Evolutionary conservation across 1,140 invertebrate species (phyloP).

Genomic region (Alviniconcha marisindica): DNA sequence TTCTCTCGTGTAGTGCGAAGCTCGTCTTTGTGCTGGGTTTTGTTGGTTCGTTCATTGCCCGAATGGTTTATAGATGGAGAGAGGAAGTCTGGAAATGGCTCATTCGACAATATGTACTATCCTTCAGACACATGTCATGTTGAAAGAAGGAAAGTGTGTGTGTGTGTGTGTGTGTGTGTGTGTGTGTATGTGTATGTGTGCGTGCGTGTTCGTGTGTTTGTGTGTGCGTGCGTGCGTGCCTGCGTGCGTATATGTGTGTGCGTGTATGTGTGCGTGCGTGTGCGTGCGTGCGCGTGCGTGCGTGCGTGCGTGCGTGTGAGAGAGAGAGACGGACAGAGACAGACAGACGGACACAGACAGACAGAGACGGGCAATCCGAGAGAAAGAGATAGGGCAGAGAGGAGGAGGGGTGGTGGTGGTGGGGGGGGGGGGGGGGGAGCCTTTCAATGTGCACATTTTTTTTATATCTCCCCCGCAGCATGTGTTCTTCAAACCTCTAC

Average conservation of each 20-base stretch:
- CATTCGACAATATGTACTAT: background rate
- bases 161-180: background rate
- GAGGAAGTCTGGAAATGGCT: background rate
- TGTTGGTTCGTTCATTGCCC: too few species aligned
- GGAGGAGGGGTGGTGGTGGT: too few species aligned
- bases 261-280: slow-evolving; percentile 11
- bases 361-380: too few species aligned
- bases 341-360: too few species aligned
- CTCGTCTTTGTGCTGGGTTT: too few species aligned
- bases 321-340: too few species aligned
- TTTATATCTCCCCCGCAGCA: too few species aligned
- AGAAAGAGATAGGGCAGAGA: too few species aligned
- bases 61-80: background rate
- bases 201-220: background rate
- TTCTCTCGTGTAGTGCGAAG: background rate
- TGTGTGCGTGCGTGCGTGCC: background rate
- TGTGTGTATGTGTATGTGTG: too few species aligned
- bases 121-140: background rate
- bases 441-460: too few species aligned
- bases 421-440: too few species aligned
- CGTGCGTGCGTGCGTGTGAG: background rate
- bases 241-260: background rate
- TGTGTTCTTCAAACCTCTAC: too few species aligned
- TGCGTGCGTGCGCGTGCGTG: slow-evolving; percentile 6
- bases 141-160: background rate